Base-by-base conservation (phyloP, 2,797 vertebrate genomes). In the Moxostoma hubbsi region DNA sequence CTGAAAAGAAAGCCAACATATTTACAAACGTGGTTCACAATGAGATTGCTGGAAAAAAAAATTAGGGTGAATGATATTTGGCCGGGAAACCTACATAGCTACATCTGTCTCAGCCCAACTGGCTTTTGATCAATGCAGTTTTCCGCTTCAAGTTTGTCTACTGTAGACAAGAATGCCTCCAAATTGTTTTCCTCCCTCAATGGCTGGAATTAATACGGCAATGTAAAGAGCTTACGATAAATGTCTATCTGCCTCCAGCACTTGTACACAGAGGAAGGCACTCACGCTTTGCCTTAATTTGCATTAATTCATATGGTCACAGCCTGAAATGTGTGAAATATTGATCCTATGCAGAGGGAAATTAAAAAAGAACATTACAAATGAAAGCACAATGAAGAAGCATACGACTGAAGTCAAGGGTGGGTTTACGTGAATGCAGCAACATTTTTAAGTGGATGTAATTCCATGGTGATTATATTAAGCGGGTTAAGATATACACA, bases 271-370 rank as follows among this genome's bases (percentile, higher is more conserved):
- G 66, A 89, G 91, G 92, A 81, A 83, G 87, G 85, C 82, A 83
- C 16, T 54, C 61, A 68, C 15, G 77, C 68, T 71, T 93, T 91
- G 89, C 93, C 91, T 91, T 85, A 87, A 92, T 91, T 89, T 84
- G 82, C 88, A 89, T 90, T 90, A 91, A 92, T 89, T 90, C 86
- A 81, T 84, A 86, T 83, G 85, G 91, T 91, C 90, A 92, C 92
- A 93, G 82, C 84, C 88, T 91, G 88, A 89, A 89, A 86, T 79
- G 65, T 79, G 65, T 68, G 57, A 82, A 78, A 61, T 18, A 10
- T 63, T 43, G 11, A 88, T 88, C 49, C 88, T 76, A 73, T 78
- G 79, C 59, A 69, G 62, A 71, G 80, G 57, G 77, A 57, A 76
- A 85, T 24, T 69, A 58, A 67, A 63, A 69, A 81, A 69, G 65